Evolutionary conservation across 2,797 vertebrate species (phyloP).

Genomic region (Hippocampus kuda): DNA sequence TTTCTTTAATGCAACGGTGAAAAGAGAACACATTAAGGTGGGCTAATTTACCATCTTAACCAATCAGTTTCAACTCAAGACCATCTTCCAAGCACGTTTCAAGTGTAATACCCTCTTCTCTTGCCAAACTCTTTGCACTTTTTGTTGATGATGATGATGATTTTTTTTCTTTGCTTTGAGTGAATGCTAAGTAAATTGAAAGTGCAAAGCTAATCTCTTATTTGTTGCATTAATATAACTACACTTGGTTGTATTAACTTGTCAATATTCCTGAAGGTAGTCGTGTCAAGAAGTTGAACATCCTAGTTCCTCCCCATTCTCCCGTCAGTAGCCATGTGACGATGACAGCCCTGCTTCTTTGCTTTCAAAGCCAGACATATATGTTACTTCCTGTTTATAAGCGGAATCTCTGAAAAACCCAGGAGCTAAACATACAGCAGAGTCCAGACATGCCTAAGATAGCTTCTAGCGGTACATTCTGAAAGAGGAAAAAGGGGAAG

Average conservation of each 20-base stretch:
- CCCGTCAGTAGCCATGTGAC: slow-evolving; percentile 49
- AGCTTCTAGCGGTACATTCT: slow-evolving; percentile 52
- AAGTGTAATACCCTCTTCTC: neutral
- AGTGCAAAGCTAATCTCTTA: neutral
- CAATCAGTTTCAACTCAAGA: neutral
- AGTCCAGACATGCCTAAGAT: slow-evolving; percentile 71
- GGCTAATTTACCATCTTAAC: neutral
- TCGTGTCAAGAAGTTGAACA: slow-evolving; percentile 31
- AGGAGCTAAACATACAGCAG: slow-evolving; percentile 63
- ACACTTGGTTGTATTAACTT: neutral
- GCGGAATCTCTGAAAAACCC: slow-evolving; percentile 58
- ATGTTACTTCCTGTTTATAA: slow-evolving; percentile 58
- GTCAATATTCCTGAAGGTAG: slow-evolving; percentile 6
- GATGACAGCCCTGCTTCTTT: slow-evolving; percentile 35
- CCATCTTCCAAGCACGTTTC: neutral
- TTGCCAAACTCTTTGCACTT: neutral
- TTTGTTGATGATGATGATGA: neutral
- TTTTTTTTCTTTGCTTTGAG: neutral
- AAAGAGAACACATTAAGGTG: neutral
- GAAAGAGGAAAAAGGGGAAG: slow-evolving; percentile 47
- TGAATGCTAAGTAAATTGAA: slow-evolving; percentile 3
- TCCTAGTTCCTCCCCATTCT: slow-evolving; percentile 36
- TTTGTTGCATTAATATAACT: neutral
- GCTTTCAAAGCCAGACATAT: slow-evolving; percentile 45
- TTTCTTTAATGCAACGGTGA: slow-evolving; percentile 1